Evolutionary conservation across 2,113 vertebrate genomes (phyloP).

Genomic region (Papio anubis): DNA sequence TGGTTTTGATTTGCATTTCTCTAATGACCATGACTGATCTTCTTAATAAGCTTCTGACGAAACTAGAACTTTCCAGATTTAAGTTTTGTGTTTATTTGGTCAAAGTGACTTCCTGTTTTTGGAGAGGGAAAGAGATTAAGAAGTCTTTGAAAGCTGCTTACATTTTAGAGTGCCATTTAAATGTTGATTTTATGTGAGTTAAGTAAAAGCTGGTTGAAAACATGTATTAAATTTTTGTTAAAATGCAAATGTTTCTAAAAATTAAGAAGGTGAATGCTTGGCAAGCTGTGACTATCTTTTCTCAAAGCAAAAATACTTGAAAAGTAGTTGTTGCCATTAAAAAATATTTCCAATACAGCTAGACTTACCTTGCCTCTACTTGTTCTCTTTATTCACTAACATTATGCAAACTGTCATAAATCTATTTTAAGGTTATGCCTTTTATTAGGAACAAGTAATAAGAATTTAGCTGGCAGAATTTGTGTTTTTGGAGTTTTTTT

Average conservation of each 20-base stretch:
- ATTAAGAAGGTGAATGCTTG: constrained; percentile 49
- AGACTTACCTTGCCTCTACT: background rate
- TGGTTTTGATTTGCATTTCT: no score
- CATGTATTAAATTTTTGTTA: constrained; percentile 53
- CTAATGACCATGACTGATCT: background rate
- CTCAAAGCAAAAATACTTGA: constrained; percentile 54
- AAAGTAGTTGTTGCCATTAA: constrained; percentile 56
- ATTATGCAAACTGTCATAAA: background rate
- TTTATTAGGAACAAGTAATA: constrained; percentile 28
- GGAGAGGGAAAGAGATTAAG: constrained; percentile 9
- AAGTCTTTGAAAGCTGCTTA: constrained; percentile 39
- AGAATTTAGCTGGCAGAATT: constrained; percentile 43
- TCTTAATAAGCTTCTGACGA: constrained; percentile 38
- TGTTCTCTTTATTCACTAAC: constrained; percentile 1
- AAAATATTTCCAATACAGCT: background rate
- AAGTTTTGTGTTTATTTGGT: constrained; percentile 48
- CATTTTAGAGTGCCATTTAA: constrained; percentile 26
- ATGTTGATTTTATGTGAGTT: constrained; percentile 57
- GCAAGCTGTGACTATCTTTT: constrained; percentile 46
- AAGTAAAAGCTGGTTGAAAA: constrained; percentile 59
- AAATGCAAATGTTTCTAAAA: constrained; percentile 63
- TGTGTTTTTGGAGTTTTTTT: background rate
- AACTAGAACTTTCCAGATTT: constrained; percentile 49
- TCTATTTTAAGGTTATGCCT: constrained; percentile 26
- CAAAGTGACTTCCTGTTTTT: constrained; percentile 53